A percentile compares a stretch with the other conserved stretches of the same genome.
Conservation (phyloP, 2,888 invertebrate species). For the Orthonychiurus folsomi region DNA sequence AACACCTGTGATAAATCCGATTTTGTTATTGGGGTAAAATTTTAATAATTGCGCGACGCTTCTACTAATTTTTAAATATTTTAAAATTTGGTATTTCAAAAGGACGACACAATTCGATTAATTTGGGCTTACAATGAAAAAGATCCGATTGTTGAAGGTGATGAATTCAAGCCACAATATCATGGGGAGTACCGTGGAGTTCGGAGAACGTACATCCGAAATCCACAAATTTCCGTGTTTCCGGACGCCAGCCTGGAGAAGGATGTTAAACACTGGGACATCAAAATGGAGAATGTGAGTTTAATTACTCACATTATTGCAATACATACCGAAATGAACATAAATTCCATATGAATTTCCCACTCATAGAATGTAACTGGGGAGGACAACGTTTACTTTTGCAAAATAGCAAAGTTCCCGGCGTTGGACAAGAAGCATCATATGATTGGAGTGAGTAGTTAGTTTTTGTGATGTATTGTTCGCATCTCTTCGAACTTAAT, state of each 20-base stretch:
- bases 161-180: constrained; percentile 49
- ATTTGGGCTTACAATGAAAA: constrained; percentile 57
- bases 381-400: constrained; percentile 10
- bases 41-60: constrained; percentile 6
- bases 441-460: constrained; percentile 17
- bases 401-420: constrained; percentile 17
- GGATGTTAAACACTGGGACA: constrained; percentile 15
- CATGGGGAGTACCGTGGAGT: constrained; percentile 55
- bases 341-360: too few relatives aligned
- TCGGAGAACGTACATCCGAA: constrained; percentile 55
- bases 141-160: constrained; percentile 31
- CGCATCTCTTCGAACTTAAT: background rate
- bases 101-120: constrained; percentile 62
- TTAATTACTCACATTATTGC: too few relatives aligned
- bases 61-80: background rate
- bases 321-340: too few relatives aligned
- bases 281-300: constrained; percentile 21
- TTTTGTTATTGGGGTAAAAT: constrained; percentile 28
- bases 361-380: constrained; percentile 6
- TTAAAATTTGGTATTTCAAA: background rate
- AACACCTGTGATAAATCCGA: constrained; percentile 43
- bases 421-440: constrained; percentile 15
- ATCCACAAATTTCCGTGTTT: constrained; percentile 8
- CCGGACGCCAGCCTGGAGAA: constrained; percentile 7
- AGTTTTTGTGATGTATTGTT: background rate